Percentiles rank a stretch among this genome's conserved stretches.
Conservation (phyloP, 1,140 invertebrate genomes). For the Lethrus apterus region DNA sequence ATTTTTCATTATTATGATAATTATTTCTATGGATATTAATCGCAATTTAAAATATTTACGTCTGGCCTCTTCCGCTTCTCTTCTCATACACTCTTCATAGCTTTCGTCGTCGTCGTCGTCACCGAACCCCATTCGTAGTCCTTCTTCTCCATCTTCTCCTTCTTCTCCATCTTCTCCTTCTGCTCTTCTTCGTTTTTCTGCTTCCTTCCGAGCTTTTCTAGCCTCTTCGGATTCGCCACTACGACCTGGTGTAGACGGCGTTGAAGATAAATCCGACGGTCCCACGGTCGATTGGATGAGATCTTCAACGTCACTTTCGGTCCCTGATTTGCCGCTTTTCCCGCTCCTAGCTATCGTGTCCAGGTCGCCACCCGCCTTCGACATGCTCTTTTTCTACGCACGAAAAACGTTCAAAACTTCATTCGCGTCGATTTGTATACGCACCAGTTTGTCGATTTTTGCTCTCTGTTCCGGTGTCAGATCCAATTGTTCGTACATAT, state of each 20-base stretch:
- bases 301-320: no score
- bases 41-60: no score
- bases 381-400: conserved; percentile 3
- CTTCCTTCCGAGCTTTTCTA: neutral
- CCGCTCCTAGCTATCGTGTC: neutral
- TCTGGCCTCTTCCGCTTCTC: no score
- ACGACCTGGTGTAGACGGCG: neutral
- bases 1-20: no score
- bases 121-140: neutral
- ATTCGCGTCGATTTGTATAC: neutral
- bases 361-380: neutral
- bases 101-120: neutral
- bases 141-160: neutral
- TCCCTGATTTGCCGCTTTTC: neutral
- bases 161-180: neutral
- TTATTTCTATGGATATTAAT: no score
- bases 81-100: no score
- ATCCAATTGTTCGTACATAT: conserved; percentile 14
- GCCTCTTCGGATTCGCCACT: no score
- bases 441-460: conserved; percentile 20
- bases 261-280: neutral
- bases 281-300: no score
- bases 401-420: neutral
- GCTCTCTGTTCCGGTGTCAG: conserved; percentile 21
- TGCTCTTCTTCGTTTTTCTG: neutral